phyloP scores from a whole-genome alignment of 2,888 invertebrate species.

The Catocala fraxini region DNA sequence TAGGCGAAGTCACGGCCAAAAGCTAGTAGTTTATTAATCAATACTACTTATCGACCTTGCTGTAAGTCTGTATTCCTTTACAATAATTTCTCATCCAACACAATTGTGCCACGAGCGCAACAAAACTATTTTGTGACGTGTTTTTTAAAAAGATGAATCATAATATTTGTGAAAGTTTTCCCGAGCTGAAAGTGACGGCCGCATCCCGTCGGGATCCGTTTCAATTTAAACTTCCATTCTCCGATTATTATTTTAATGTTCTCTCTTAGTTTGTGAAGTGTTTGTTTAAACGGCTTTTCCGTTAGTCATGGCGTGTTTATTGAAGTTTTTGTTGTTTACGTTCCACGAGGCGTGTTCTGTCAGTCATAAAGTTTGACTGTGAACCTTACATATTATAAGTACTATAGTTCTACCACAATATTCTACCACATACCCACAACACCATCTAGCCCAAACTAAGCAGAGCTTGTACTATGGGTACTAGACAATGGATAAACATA shows the following conservation, averaged over 20 bases:
- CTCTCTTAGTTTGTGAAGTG: constrained; percentile 18
- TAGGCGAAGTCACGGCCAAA: too few species aligned
- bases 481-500: too few species aligned
- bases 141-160: constrained; percentile 26
- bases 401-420: too few species aligned
- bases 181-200: constrained; percentile 35
- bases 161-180: constrained; percentile 30
- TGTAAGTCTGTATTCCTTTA: too few species aligned
- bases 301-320: constrained; percentile 14
- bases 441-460: too few species aligned
- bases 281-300: constrained; percentile 19
- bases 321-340: neutral
- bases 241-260: constrained; percentile 47
- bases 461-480: too few species aligned
- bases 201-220: constrained; percentile 29
- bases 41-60: too few species aligned
- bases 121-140: constrained; percentile 1
- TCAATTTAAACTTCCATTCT: constrained; percentile 49
- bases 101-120: neutral
- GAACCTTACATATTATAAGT: too few species aligned
- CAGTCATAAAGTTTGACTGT: neutral
- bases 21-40: too few species aligned
- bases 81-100: neutral
- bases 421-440: too few species aligned
- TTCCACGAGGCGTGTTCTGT: neutral